phyloP scores from a whole-genome alignment of 92 coral and sea anemone species.

The Parazoanthus darwini region DNA sequence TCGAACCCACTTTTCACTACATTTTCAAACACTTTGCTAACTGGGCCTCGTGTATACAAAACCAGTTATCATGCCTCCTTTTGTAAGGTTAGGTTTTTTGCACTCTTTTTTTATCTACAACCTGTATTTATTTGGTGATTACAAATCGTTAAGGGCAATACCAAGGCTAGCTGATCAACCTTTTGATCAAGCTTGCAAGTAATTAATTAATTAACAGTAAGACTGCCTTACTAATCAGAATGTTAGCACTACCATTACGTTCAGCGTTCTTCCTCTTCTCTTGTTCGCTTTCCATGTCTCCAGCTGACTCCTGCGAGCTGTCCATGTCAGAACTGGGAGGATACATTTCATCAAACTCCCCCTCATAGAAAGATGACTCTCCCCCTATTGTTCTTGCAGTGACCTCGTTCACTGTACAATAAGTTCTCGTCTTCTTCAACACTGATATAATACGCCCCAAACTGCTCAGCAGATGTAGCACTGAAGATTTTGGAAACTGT shows the following conservation, averaged over 20 bases:
- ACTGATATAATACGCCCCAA: conserved; percentile 67
- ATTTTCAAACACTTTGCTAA: too few species aligned
- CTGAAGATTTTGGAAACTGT: conserved; percentile 44
- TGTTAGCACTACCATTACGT: conserved; percentile 34
- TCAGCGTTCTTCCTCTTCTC: conserved; percentile 53
- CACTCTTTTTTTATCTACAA: not conserved
- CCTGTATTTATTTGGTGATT: too few species aligned
- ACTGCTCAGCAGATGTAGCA: conserved; percentile 53
- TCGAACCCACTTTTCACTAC: too few species aligned
- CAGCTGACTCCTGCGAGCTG: conserved; percentile 87
- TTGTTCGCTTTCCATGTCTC: conserved; percentile 84
- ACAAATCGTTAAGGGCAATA: too few species aligned
- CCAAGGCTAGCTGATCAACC: too few species aligned
- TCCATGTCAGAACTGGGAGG: conserved; percentile 71
- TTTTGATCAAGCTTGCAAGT: too few species aligned
- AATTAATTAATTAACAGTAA: not conserved
- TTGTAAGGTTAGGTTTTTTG: too few species aligned
- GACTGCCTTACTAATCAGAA: too few species aligned
- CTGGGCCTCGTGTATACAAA: not conserved
- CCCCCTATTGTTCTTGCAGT: not conserved
- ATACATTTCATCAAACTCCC: conserved; percentile 32
- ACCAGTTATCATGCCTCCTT: not conserved
- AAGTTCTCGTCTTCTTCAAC: conserved; percentile 73
- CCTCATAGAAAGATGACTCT: not conserved
- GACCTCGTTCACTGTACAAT: conserved; percentile 36